phyloP scores from a whole-genome alignment of 2,888 invertebrate species.

The Gymnosoma rotundatum region DNA sequence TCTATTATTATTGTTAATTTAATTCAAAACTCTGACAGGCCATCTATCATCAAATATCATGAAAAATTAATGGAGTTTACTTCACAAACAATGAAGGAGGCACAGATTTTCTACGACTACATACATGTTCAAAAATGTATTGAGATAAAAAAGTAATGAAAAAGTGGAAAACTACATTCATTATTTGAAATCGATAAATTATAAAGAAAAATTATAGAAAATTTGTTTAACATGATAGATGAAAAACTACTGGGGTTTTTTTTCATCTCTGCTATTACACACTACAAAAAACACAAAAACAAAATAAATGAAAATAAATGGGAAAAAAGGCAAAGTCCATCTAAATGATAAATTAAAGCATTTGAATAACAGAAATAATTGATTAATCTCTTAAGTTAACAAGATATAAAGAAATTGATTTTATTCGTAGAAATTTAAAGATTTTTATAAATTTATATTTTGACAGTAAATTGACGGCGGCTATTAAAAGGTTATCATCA shows the following conservation, averaged over 20 bases:
- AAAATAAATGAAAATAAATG: constrained; percentile 1
- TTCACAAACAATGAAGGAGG: background rate
- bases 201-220: constrained; percentile 54
- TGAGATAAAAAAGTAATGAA: background rate
- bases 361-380: constrained; percentile 2
- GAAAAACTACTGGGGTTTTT: constrained; percentile 50
- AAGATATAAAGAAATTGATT: constrained; percentile 20
- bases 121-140: background rate
- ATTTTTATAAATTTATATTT: constrained; percentile 19
- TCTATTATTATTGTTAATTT: constrained; percentile 14
- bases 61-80: constrained; percentile 59
- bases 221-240: constrained; percentile 62
- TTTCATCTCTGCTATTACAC: background rate
- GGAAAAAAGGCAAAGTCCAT: background rate
- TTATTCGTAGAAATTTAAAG: constrained; percentile 6
- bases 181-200: constrained; percentile 55
- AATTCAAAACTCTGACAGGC: constrained; percentile 60
- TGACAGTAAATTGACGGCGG: constrained; percentile 77
- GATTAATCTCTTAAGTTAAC: constrained; percentile 21
- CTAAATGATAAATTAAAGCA: constrained; percentile 24
- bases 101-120: background rate
- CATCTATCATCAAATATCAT: constrained; percentile 65
- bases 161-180: constrained; percentile 33
- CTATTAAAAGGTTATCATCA: constrained; percentile 73
- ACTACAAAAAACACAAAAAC: background rate